Base-by-base conservation (phyloP, 2,888 invertebrate genomes). In the Eupithecia pulchellata region DNA sequence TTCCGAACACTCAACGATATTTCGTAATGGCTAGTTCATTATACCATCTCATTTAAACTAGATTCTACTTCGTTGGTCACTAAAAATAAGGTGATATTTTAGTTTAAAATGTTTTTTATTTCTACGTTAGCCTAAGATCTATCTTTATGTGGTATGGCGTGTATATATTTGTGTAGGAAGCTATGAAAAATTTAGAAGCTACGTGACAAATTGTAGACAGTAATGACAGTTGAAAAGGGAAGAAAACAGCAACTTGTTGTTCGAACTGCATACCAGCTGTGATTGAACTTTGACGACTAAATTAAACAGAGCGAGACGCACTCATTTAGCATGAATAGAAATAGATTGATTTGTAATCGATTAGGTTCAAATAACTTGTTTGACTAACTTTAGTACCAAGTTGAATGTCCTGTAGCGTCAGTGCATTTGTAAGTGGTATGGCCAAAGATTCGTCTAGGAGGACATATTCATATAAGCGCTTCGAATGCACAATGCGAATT, bases 261-360 rank as follows among this genome's bases (percentile, higher is more conserved):
- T 13, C 34, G 6, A 61, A 61, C 61, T 61, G 61, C 61, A 34
- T 61, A 25, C 55, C 32, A n/a, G 27, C 25, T 62, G 69, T 65
- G 52, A 65, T 25, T 69, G 67, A 64, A 70, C 66, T 64, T 70
- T 62, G 32, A 66, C 64, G 68, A 68, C 34, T 66, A 66, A 42
- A 66, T 69, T 64, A 68, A 74, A 58, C 69, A 74, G 72, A 74
- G 65, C 72, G 66, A 69, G 34, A 63, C 72, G 60, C 60, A 62
- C 72, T 66, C 71, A 64, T 57, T 72, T 68, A 66, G 42, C 60
- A 32, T 66, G 60, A 68, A 63, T 68, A 55, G 55, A 36, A 70
- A 68, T 66, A 55, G 71, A 71, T 74, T 71, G 55, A 64, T 71
- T 69, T 64, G 68, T 39, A 61, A 60, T 66, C 39, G 68, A 68